Evolutionary conservation across 2,113 vertebrate species (phyloP).

Genomic region (Boulengeromyrus knoepffleri): DNA sequence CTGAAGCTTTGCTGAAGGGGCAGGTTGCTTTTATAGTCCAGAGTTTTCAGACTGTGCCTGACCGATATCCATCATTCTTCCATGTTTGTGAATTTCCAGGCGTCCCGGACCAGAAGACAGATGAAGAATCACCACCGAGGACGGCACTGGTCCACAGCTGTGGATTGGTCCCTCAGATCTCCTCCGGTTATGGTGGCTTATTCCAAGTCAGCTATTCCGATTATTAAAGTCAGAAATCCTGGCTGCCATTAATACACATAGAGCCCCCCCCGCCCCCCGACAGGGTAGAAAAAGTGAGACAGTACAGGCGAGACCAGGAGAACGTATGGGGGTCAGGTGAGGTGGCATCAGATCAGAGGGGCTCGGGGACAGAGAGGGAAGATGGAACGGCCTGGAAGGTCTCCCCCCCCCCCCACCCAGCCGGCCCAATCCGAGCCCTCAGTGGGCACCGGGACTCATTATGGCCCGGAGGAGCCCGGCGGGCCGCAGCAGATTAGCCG

Average conservation of each 20-base stretch:
- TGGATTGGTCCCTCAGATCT: not conserved
- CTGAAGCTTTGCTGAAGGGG: not conserved
- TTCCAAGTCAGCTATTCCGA: not conserved
- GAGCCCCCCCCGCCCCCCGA: not conserved
- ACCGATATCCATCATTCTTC: not conserved
- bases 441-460: conserved; percentile 79
- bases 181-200: not conserved
- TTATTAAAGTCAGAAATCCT: not conserved
- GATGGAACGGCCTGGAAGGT: conserved; percentile 22
- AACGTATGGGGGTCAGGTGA: not conserved
- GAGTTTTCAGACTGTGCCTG: not conserved
- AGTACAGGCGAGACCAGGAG: not conserved
- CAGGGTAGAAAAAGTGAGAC: not conserved
- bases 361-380: not conserved
- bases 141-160: not conserved
- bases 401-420: conserved; percentile 51
- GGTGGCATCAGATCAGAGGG: conserved; percentile 12
- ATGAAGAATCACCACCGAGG: not conserved
- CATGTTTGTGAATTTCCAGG: not conserved
- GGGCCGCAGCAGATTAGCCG: conserved; percentile 69
- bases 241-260: not conserved
- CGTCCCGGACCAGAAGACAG: not conserved
- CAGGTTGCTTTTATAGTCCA: not conserved
- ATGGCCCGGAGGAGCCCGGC: conserved; percentile 75
- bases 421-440: conserved; percentile 58